Base-by-base conservation (phyloP, 2,888 invertebrate species). In the Chymomyza caudatula region DNA sequence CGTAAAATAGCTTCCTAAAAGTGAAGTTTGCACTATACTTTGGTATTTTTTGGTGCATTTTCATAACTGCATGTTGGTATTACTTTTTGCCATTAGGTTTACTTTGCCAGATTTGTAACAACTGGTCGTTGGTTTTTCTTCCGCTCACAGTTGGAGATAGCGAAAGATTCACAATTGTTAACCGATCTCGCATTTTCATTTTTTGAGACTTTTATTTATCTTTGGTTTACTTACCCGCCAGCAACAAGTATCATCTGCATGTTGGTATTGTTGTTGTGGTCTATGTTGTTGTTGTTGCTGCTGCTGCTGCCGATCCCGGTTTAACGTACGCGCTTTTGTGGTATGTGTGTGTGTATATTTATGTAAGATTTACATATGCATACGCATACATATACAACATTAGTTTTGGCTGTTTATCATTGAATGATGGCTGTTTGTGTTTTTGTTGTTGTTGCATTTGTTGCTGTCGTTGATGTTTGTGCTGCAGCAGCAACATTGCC, bases 241-340 rank as follows among this genome's bases (percentile, higher is more conserved):
- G 90, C 90, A 80, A 90, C 90, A 87, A 90, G 89, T 88, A 90
- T 90, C 90, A 90, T 90, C 90, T 90, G 90, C 90, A 90, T 90
- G 76, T 85, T 83, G 76, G 65, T 63, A 53, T 55, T 15, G 43
- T 58, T 52, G 29, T 19, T n/a, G 43, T 63, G 59, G 51, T 61
- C 15, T n/a, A 51, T 42, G 44, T 23, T 56, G 49, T 53, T 58
- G 47, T 42, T 54, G 63, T 65, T 37, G 44, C 47, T 37, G 8
- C 22, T 60, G 60, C 42, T 52, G 55, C 42, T 58, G 52, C 15
- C 42, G 37, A 43, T 55, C 23, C 54, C 47, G n/a, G 53, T 56
- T 23, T 65, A 22, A 49, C 66, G 71, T 4, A 52, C 20, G 17
- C 11, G 3, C 20, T 5, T 49, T 47, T 19, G 49, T 49, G 11